Conservation (phyloP, 2,113 vertebrate species). For the Pampusana beccarii region DNA sequence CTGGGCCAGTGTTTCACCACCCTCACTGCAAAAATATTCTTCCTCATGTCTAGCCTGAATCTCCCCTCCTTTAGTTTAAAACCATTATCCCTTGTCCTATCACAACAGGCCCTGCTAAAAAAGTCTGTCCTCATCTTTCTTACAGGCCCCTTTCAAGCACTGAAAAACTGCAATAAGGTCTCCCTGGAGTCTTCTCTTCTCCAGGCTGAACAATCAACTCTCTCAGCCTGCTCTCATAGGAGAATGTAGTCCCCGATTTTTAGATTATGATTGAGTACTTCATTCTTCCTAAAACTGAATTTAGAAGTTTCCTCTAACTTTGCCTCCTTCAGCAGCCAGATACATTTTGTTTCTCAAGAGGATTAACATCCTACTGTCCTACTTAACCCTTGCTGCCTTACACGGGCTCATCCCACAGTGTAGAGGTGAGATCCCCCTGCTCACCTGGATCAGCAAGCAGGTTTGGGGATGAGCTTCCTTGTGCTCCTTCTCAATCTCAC, state of each 20-base stretch:
- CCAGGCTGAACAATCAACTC: too few relatives aligned
- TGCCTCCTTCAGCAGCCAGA: not conserved
- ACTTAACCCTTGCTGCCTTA: not conserved
- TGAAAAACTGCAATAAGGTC: too few relatives aligned
- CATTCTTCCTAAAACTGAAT: not conserved
- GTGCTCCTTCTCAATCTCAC: accelerated
- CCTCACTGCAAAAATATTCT: too few relatives aligned
- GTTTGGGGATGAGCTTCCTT: not conserved
- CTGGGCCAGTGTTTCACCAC: too few relatives aligned
- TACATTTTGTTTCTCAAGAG: not conserved
- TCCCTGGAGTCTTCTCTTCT: too few relatives aligned
- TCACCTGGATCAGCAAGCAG: accelerated
- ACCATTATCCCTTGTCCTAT: too few relatives aligned
- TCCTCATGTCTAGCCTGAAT: too few relatives aligned
- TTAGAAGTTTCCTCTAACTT: not conserved
- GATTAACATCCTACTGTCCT: not conserved
- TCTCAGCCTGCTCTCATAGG: too few relatives aligned
- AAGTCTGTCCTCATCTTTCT: too few relatives aligned
- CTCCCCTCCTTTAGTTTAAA: too few relatives aligned
- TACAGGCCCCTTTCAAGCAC: too few relatives aligned
- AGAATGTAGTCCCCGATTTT: not conserved
- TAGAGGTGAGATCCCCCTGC: not conserved
- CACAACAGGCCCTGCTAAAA: too few relatives aligned
- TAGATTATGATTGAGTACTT: not conserved
- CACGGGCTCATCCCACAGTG: accelerated